These are phyloP conservation scores for Pygoscelis antarcticus DNA, from an alignment of 2,113 vertebrate genomes.

Conservation along the genomic window DNA sequence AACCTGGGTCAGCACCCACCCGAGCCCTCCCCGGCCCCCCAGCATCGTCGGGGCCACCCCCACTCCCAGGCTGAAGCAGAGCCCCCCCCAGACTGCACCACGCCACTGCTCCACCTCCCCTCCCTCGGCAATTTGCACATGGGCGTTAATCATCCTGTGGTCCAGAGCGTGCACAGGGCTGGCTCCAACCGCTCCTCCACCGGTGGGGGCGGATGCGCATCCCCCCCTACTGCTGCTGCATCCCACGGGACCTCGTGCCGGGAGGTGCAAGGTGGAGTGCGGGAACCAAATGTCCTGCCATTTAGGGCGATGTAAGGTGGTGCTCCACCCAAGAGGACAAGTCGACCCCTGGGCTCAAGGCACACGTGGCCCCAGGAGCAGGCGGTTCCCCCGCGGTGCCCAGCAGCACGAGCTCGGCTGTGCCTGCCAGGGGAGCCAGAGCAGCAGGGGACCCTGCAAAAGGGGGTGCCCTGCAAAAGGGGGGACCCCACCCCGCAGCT, in stretches of 20 bases:
- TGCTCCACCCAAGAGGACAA: neutral
- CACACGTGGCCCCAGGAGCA: neutral
- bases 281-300: neutral
- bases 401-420: neutral
- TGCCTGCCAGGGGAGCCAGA: neutral
- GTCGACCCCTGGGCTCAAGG: rapidly evolving
- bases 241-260: neutral
- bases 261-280: too few species aligned
- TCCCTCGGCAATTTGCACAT: neutral
- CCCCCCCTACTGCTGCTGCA: neutral
- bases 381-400: rapidly evolving
- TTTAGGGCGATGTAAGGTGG: neutral
- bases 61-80: neutral
- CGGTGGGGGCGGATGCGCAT: rapidly evolving
- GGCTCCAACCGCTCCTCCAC: neutral
- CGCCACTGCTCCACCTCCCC: neutral
- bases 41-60: rapidly evolving
- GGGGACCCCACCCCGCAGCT: neutral
- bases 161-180: neutral
- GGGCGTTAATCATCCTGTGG: neutral
- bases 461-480: neutral
- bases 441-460: neutral
- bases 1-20: rapidly evolving
- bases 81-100: neutral
- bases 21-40: rapidly evolving